Evolutionary conservation across 2,113 vertebrate genomes (phyloP).

Genomic region (Notarius lentiginosus): DNA sequence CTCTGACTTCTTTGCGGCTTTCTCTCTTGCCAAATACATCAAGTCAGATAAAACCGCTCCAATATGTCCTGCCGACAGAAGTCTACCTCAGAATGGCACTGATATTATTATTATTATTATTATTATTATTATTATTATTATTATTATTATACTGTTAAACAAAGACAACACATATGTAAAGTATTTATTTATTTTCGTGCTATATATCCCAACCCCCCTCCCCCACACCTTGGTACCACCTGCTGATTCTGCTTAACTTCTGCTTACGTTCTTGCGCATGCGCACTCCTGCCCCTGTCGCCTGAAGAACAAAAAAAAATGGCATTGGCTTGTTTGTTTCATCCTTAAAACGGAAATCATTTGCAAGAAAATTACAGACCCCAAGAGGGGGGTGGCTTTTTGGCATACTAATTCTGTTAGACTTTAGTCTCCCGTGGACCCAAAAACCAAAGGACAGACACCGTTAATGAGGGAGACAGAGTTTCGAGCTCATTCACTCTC

Average conservation of each 20-base stretch:
- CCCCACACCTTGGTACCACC: constrained; percentile 72
- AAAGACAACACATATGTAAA: not conserved
- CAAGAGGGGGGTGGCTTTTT: constrained; percentile 87
- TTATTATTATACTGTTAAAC: too few species aligned
- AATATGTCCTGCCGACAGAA: not conserved
- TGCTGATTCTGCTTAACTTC: constrained; percentile 91
- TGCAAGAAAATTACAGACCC: constrained; percentile 96
- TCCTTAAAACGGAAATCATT: constrained; percentile 92
- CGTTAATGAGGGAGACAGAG: constrained; percentile 81
- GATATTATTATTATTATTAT: not conserved
- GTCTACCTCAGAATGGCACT: not conserved
- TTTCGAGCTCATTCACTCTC: constrained; percentile 22
- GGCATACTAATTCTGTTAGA: constrained; percentile 99
- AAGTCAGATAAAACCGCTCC: not conserved
- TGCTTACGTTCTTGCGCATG: constrained; percentile 76
- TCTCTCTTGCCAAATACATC: not conserved
- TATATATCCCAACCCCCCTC: not conserved
- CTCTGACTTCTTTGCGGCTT: not conserved
- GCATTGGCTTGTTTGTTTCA: constrained; percentile 90
- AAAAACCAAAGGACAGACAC: constrained; percentile 73
- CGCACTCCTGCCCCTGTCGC: constrained; percentile 52
- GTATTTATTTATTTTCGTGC: not conserved
- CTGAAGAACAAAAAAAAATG: constrained; percentile 71
- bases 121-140: too few species aligned
- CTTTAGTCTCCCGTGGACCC: constrained; percentile 90